A percentile compares a stretch with the other conserved stretches of the same genome.
Conservation (phyloP, 2,113 vertebrate genomes). For the Atherinomorus stipes region DNA sequence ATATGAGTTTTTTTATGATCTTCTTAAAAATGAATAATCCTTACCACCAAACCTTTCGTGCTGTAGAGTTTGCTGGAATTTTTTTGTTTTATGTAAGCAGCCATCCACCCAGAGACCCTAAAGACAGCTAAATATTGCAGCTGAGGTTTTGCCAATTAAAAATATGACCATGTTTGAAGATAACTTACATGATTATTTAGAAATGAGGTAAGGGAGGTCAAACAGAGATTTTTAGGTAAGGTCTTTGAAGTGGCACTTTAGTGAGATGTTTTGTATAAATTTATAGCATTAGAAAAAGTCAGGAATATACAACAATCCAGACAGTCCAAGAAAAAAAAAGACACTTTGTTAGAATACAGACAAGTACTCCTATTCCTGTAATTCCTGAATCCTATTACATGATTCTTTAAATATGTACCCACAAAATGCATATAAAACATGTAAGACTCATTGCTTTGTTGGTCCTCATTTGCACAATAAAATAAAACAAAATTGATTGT, state of each 20-base stretch:
- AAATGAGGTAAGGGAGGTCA: neutral
- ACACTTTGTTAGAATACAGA: neutral
- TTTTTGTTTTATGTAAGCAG: neutral
- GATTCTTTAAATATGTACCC: conserved; percentile 6
- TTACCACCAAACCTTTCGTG: neutral
- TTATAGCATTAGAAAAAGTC: neutral
- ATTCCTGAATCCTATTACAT: neutral
- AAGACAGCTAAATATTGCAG: neutral
- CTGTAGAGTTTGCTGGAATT: neutral
- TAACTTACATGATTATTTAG: neutral
- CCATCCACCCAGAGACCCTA: neutral
- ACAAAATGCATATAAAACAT: conserved; percentile 25
- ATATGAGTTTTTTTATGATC: neutral
- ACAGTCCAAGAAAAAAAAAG: too few species aligned
- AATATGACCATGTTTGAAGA: too few species aligned
- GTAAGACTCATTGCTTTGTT: conserved; percentile 51
- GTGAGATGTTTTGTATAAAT: neutral
- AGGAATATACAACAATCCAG: neutral
- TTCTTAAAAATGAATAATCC: neutral
- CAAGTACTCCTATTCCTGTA: neutral
- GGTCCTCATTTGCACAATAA: conserved; percentile 47
- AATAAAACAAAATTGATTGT: neutral
- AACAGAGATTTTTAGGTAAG: neutral
- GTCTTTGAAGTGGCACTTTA: neutral
- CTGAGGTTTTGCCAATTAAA: neutral